A percentile compares a stretch with the other conserved stretches of the same genome.
Evolutionary conservation across 2,797 vertebrate species (phyloP).

Genomic region (Eulemur albifrons): DNA sequence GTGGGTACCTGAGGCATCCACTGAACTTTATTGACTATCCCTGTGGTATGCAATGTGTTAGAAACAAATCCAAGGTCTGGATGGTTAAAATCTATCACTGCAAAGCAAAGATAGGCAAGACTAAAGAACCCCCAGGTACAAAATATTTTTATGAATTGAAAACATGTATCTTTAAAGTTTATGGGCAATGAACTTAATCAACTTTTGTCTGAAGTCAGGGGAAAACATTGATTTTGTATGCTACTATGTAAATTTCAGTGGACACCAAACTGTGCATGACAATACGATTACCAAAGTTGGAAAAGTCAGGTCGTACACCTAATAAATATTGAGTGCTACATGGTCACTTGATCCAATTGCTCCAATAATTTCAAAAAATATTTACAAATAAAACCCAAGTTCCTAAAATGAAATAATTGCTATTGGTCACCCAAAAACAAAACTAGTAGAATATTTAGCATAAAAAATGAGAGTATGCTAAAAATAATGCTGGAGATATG

Average conservation of each 20-base stretch:
- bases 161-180: neutral
- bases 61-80: neutral
- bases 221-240: neutral
- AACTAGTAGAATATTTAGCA: neutral
- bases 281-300: neutral
- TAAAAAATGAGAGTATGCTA: neutral
- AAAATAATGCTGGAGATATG: neutral
- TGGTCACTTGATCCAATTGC: neutral
- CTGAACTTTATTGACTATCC: neutral
- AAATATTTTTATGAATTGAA: neutral
- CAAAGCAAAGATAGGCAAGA: neutral
- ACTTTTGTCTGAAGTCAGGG: neutral
- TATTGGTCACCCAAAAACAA: neutral
- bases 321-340: neutral
- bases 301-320: neutral
- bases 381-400: conserved; percentile 10
- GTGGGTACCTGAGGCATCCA: neutral
- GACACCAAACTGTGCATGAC: neutral
- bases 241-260: neutral
- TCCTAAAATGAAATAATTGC: conserved; percentile 23
- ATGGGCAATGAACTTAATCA: neutral
- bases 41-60: neutral
- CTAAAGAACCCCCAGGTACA: neutral
- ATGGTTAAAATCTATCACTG: neutral
- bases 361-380: neutral